phyloP scores from a whole-genome alignment of 2,888 invertebrate genomes.

The Acrobasis suavella region DNA sequence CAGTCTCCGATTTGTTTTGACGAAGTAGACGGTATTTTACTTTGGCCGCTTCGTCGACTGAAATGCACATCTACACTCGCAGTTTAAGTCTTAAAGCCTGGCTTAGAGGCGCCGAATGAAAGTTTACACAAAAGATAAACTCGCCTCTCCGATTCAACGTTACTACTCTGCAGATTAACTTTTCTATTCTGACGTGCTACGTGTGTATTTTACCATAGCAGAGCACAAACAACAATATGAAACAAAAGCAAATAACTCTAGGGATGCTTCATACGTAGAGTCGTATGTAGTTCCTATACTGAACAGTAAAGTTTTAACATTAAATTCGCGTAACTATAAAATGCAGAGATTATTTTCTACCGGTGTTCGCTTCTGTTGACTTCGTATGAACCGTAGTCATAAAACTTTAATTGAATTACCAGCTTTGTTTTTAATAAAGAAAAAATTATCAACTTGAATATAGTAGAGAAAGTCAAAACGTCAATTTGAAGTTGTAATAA shows the following conservation, averaged over 20 bases:
- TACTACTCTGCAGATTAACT: constrained; percentile 47
- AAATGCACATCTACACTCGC: constrained; percentile 39
- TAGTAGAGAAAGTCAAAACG: too few species aligned
- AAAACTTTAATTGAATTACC: neutral
- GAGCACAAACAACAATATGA: constrained; percentile 12
- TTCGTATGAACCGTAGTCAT: neutral
- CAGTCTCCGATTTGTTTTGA: constrained; percentile 20
- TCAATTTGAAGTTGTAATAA: too few species aligned
- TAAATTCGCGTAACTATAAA: neutral
- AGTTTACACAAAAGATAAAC: constrained; percentile 72
- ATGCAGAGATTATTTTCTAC: neutral
- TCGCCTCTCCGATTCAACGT: constrained; percentile 40
- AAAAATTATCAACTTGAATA: too few species aligned
- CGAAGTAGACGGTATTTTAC: constrained; percentile 22
- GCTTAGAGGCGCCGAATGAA: constrained; percentile 61
- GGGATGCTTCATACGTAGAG: neutral
- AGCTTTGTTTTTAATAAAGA: constrained; percentile 22
- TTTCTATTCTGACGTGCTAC: constrained; percentile 35
- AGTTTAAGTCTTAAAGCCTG: constrained; percentile 53
- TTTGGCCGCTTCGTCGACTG: constrained; percentile 28
- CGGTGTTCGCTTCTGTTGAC: neutral
- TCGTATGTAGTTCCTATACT: neutral
- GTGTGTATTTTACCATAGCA: constrained; percentile 21
- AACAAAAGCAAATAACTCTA: neutral
- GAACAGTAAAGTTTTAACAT: neutral